Evolutionary conservation across 2,797 vertebrate species (phyloP), one percentile per base, ranked within the genome.

Genomic region (Acropternis orthonyx): DNA sequence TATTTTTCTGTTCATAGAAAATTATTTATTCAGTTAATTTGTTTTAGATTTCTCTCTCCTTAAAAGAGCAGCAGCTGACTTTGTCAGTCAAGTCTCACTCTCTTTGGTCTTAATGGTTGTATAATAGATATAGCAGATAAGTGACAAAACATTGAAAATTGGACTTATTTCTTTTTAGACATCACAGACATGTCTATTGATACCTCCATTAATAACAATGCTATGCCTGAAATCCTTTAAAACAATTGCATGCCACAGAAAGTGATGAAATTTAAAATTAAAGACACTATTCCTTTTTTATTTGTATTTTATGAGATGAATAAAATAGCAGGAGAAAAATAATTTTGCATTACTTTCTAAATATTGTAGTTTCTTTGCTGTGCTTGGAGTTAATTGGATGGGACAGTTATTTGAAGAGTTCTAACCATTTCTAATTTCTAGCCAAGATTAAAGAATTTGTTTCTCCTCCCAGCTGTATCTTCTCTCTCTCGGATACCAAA

Each of bases 141-240:
- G 44, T 93, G 73, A 78, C 58, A 86, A 94, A 96, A 84, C 85
- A 82, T 16, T 75, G 48, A 79, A 94, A 91, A 72, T 71, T 92
- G 7, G 59, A 52, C 59, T 94, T 86, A 36, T 91, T 97, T 92
- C 79, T 68, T 78, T 93, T 89, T 72, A 91, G 81, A 78, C 51
- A 62, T 77, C 34, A 71, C 37, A 55, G 54, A 81, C 39, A 16
- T 85, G 49, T 84, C 92, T 96, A 86, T 91, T 96, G 92, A 88
- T 82, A 85, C 85, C 79, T 93, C 48, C 85, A 90, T 93, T 94
- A 92, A 67, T 86, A 93, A 91, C 36, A 89, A 5, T 44, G 14
- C 39, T 68, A 27, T 78, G 66, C 66, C 73, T 95, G 73, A 89
- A 94, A 88, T 85, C 39, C 48, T 77, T 68, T 83, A 37, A 84